A percentile compares a stretch with the other conserved stretches of the same genome.
These are phyloP conservation scores for Microctenopoma stevenorrisi DNA, from an alignment of 2,797 vertebrate genomes.

Conservation along the genomic window DNA sequence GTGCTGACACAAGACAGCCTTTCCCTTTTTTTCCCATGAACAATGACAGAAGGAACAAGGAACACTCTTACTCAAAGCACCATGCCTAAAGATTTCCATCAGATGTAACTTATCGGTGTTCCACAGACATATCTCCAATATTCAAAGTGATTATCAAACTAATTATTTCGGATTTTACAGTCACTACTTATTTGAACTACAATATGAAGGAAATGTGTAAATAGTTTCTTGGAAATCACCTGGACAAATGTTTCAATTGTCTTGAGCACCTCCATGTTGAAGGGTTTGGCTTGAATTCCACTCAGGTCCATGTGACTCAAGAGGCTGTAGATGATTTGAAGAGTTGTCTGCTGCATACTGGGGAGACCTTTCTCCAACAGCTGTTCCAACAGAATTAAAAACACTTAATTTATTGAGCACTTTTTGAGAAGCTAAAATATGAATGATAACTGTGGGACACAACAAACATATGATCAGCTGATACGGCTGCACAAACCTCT, in stretches of 20 bases:
- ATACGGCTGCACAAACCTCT: constrained; percentile 81
- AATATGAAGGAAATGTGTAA: background rate
- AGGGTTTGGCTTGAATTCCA: constrained; percentile 92
- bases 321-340: constrained; percentile 97
- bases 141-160: no score
- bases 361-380: constrained; percentile 96
- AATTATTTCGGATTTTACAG: no score
- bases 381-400: constrained; percentile 71
- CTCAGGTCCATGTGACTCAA: constrained; percentile 96
- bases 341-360: constrained; percentile 93
- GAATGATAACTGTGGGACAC: background rate
- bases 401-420: background rate
- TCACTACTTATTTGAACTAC: background rate
- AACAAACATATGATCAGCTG: background rate
- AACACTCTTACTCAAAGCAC: constrained; percentile 29
- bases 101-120: constrained; percentile 7
- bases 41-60: constrained; percentile 41
- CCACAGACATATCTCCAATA: background rate
- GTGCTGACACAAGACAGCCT: constrained; percentile 58
- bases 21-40: constrained; percentile 38
- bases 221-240: constrained; percentile 74
- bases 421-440: background rate
- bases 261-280: constrained; percentile 96
- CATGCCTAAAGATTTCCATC: constrained; percentile 46
- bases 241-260: constrained; percentile 97